Evolutionary conservation across 2,888 invertebrate species (phyloP).

Genomic region (Pardosa pseudoannulata): DNA sequence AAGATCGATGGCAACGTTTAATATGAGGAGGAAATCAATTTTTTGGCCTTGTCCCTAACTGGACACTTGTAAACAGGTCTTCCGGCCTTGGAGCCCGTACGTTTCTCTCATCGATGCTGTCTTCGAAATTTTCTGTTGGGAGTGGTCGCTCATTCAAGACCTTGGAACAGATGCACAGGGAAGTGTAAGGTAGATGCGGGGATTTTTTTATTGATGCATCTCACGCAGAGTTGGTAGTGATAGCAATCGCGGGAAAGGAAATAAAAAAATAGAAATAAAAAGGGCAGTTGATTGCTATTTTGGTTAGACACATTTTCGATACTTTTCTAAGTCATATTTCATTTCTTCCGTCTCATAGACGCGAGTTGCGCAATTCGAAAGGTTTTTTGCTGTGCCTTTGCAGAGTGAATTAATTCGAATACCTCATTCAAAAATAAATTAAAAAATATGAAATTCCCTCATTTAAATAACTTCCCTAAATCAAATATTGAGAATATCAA

Average conservation of each 20-base stretch:
- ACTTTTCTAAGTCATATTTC: neutral
- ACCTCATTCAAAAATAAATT: no score
- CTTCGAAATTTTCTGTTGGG: slow-evolving; percentile 48
- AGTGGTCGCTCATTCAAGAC: slow-evolving; percentile 50
- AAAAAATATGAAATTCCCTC: no score
- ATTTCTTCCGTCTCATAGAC: neutral
- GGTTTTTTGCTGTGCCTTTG: neutral
- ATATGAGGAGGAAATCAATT: slow-evolving; percentile 59
- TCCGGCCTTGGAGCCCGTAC: slow-evolving; percentile 50
- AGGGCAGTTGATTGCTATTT: neutral
- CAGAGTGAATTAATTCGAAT: neutral
- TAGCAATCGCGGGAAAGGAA: neutral
- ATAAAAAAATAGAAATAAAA: neutral
- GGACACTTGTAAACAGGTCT: slow-evolving; percentile 70
- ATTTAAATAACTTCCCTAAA: no score
- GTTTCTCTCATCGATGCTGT: slow-evolving; percentile 43
- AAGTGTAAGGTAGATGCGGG: slow-evolving; percentile 57
- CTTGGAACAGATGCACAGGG: slow-evolving; percentile 62
- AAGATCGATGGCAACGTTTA: slow-evolving; percentile 42
- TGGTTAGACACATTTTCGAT: neutral
- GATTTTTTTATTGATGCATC: slow-evolving; percentile 48
- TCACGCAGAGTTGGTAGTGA: neutral
- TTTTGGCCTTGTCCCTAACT: slow-evolving; percentile 51
- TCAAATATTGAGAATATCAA: no score
- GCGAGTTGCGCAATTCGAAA: neutral